Conservation (phyloP, 1,140 invertebrate species). For the Drosophila pachea region DNA sequence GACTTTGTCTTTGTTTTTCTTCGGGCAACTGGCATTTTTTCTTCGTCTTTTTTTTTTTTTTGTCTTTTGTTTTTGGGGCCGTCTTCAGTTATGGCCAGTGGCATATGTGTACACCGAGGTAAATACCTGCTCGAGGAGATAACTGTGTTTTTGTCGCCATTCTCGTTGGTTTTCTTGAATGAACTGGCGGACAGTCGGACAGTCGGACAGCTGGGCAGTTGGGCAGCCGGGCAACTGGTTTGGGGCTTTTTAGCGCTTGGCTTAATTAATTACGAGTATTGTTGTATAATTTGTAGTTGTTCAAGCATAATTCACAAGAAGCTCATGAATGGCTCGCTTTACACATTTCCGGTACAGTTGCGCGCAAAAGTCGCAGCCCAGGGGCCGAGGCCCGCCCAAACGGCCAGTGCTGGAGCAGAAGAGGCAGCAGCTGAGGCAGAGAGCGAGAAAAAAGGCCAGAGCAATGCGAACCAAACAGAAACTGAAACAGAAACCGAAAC, state of each 20-base stretch:
- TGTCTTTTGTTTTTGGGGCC: conserved; percentile 25
- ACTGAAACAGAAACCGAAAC: not conserved
- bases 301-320: conserved; percentile 66
- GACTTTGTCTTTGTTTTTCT: conserved; percentile 32
- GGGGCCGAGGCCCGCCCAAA: conserved; percentile 33
- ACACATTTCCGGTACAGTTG: conserved; percentile 75
- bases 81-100: conserved; percentile 36
- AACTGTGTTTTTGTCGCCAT: conserved; percentile 66
- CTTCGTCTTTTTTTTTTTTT: conserved; percentile 6
- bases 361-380: conserved; percentile 36
- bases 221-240: conserved; percentile 33
- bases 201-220: conserved; percentile 12
- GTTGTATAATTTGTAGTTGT: conserved; percentile 71
- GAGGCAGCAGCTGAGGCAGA: no score
- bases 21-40: conserved; percentile 12
- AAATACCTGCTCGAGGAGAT: conserved; percentile 26
- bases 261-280: conserved; percentile 71
- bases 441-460: no score
- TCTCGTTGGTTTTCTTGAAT: conserved; percentile 70
- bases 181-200: conserved; percentile 41
- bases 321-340: conserved; percentile 62
- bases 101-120: conserved; percentile 24
- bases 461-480: conserved; percentile 2
- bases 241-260: conserved; percentile 35
- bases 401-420: not conserved